Percentiles rank a stretch among this genome's conserved stretches.
Evolutionary conservation across 2,888 invertebrate genomes (phyloP).

Genomic region (Hylaea fasciaria): DNA sequence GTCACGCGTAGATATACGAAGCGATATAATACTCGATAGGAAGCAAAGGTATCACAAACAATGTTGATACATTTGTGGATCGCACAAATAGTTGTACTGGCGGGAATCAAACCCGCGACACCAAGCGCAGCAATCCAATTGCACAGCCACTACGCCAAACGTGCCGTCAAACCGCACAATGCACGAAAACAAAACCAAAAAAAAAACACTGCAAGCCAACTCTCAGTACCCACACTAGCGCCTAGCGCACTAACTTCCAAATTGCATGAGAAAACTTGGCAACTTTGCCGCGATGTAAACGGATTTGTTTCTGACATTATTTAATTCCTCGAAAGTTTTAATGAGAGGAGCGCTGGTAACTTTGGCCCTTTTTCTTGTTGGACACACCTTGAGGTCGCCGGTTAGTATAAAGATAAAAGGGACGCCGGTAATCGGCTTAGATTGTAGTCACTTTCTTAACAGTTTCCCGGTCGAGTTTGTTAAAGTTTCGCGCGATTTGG

Average conservation of each 20-base stretch:
- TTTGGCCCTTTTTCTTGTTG: slow-evolving; percentile 41
- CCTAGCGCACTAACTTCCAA: slow-evolving; percentile 43
- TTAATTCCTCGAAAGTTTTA: slow-evolving; percentile 67
- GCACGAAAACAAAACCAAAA: no score
- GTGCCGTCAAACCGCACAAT: no score
- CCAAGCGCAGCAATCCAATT: no score
- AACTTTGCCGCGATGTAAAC: slow-evolving; percentile 47
- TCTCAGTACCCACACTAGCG: no score
- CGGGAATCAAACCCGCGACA: no score
- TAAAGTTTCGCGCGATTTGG: slow-evolving; percentile 9
- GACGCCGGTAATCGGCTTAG: slow-evolving; percentile 9
- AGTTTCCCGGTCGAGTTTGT: slow-evolving; percentile 19
- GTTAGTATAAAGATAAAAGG: slow-evolving; percentile 21
- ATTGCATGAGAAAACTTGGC: slow-evolving; percentile 53
- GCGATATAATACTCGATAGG: not conserved
- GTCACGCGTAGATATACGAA: not conserved
- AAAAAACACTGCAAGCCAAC: slow-evolving; percentile 17
- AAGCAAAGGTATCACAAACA: not conserved
- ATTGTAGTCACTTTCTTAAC: slow-evolving; percentile 25
- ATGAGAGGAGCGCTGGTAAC: slow-evolving; percentile 53
- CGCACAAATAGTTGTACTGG: no score
- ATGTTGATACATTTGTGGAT: no score
- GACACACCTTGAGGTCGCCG: slow-evolving; percentile 37
- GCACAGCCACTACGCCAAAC: no score
- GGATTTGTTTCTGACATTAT: slow-evolving; percentile 61